Evolutionary conservation across 2,888 invertebrate species (phyloP), one percentile per base, ranked within the genome.

Genomic region (Tryphoninae sp.): DNA sequence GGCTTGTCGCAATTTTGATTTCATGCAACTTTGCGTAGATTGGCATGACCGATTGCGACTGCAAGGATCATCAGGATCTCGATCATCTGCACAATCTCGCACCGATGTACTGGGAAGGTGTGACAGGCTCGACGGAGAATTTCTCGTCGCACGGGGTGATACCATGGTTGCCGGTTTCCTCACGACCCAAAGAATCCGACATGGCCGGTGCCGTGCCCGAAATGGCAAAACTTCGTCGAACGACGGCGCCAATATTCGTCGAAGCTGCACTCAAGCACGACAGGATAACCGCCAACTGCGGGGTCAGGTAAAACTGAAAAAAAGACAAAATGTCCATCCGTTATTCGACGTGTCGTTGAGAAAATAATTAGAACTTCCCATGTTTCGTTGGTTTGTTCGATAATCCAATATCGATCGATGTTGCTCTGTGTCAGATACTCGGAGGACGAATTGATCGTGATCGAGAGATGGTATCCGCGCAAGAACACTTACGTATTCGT

Each of bases 401-500:
- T 40, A 2, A 71, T 11, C 42, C 1, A n/a, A n/a, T 51, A 64
- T 59, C 13, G 59, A 59, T 59, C 59, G 42, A 45, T 23, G 51
- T 71, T 51, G 2, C 62, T 73, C 19, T 22, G 23, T 68, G 51
- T n/a, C 78, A 92, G 95, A 80, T 94, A 94, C 88, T 94, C 94
- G 33, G 93, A 93, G 53, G 93, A 94, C 61, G 94, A 95, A 87
- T 88, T 94, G 76, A 93, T 97, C 62, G 92, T 97, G 2, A 94
- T 96, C 19, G 96, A 97, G 89, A 93, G 97, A 62, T 95, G 95
- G 94, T 97, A 95, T 91, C 97, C 97, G 0, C 93, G 97, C 16
- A 93, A 96, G 78, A 95, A 96, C 88, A 95, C 96, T 0, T 96
- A 95, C 88, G 95, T 96, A 0, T 94, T 96, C 80, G 94, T 97